These are phyloP conservation scores for Capromys pilorides DNA, from an alignment of 2,797 vertebrate species.

Conservation along the genomic window DNA sequence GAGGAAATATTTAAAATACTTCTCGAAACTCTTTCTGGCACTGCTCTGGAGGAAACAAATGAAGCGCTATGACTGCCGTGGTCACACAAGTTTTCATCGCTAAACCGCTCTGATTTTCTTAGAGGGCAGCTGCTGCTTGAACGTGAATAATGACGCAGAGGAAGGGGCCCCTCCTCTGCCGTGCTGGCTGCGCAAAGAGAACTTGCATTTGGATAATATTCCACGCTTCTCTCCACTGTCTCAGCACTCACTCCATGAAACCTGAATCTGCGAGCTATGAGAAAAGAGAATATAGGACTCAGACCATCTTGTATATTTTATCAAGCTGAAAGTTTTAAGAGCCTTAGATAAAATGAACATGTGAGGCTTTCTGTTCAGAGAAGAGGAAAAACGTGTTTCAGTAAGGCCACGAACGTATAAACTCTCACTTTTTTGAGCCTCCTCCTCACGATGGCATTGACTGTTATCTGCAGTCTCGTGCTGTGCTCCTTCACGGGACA, in stretches of 20 bases:
- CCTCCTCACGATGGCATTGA: not conserved
- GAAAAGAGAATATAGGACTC: not conserved
- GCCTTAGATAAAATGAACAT: not conserved
- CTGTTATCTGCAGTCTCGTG: not conserved
- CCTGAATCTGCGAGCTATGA: not conserved
- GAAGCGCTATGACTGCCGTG: not conserved
- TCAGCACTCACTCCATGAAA: not conserved
- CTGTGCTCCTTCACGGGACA: not conserved
- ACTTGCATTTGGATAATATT: not conserved
- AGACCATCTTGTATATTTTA: not conserved
- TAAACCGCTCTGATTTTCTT: not conserved
- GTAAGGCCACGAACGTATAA: not conserved
- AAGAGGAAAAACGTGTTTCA: not conserved
- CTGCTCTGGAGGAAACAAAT: not conserved
- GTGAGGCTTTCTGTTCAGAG: not conserved
- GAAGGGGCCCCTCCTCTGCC: not conserved
- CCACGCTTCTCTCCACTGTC: too few species aligned
- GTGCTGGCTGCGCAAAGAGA: rapidly evolving
- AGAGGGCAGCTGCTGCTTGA: not conserved
- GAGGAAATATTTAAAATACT: not conserved
- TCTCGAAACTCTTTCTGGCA: too few species aligned
- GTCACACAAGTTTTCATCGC: not conserved
- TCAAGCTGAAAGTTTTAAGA: not conserved
- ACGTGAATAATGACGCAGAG: not conserved
- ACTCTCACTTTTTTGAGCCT: not conserved